phyloP scores from a whole-genome alignment of 2,888 invertebrate genomes.

The Blera fallax region DNA sequence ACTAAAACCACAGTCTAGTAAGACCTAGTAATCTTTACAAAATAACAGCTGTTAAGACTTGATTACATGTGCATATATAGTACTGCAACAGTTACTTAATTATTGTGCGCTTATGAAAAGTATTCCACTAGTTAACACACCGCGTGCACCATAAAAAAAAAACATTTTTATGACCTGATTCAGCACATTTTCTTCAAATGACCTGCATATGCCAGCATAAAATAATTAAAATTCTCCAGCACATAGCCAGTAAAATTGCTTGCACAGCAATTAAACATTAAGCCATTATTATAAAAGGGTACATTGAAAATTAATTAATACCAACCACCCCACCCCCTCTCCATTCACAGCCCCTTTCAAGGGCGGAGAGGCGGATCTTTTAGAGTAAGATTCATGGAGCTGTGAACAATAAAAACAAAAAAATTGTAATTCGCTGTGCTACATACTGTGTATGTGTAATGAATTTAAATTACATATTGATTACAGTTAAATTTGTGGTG shows the following conservation, averaged over 20 bases:
- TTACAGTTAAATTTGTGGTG: slow-evolving; percentile 47
- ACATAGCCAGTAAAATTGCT: slow-evolving; percentile 40
- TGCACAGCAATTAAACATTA: slow-evolving; percentile 59
- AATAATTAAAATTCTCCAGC: slow-evolving; percentile 53
- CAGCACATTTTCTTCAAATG: slow-evolving; percentile 49
- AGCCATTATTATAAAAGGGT: slow-evolving; percentile 43
- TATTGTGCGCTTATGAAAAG: background rate
- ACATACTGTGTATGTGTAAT: slow-evolving; percentile 13
- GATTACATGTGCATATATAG: background rate
- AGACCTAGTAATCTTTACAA: too few species aligned
- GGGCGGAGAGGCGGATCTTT: background rate
- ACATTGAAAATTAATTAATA: slow-evolving; percentile 69
- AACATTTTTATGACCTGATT: slow-evolving; percentile 32
- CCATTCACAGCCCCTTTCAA: too few species aligned
- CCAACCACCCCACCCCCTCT: background rate
- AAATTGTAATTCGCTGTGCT: slow-evolving; percentile 13
- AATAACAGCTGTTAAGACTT: background rate
- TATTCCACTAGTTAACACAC: slow-evolving; percentile 12
- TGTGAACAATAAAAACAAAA: background rate
- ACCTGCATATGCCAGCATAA: slow-evolving; percentile 59
- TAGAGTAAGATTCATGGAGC: background rate
- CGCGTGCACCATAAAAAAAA: background rate
- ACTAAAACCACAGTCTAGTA: too few species aligned
- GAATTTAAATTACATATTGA: slow-evolving; percentile 42
- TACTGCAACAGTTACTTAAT: slow-evolving; percentile 15